Conservation (phyloP, 2,797 vertebrate genomes). For the Chlorospingus flavigularis region DNA sequence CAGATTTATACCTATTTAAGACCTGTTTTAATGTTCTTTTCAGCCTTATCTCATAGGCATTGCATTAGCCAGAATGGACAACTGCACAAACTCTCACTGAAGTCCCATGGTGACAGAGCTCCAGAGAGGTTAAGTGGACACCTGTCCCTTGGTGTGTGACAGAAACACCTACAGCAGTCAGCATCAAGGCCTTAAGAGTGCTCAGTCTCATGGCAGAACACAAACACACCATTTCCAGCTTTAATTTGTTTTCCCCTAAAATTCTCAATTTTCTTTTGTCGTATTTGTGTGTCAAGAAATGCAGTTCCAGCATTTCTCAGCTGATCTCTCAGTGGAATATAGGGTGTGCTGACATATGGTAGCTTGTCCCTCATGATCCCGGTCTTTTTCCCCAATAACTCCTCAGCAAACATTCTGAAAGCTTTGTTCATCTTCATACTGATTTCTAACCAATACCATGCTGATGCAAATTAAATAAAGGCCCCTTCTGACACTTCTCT, state of each 20-base stretch:
- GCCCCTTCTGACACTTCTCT: neutral
- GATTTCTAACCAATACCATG: neutral
- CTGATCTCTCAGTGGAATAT: neutral
- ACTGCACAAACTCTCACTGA: neutral
- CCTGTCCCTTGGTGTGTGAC: neutral
- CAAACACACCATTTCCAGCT: neutral
- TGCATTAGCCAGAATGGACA: neutral
- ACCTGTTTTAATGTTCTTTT: neutral
- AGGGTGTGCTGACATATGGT: neutral
- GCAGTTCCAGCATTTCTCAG: neutral
- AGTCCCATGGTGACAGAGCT: fast-evolving
- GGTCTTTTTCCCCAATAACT: neutral
- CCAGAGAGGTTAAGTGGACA: neutral
- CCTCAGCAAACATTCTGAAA: neutral
- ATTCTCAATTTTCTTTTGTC: neutral
- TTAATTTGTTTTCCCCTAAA: neutral
- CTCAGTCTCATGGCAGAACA: neutral
- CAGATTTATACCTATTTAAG: neutral
- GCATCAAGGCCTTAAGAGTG: neutral
- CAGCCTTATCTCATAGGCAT: neutral
- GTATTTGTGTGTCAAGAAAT: neutral
- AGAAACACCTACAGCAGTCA: neutral
- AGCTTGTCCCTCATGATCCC: neutral
- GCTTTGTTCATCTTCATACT: neutral
- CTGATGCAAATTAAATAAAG: neutral